Evolutionary conservation across 2,888 invertebrate species (phyloP).

Genomic region (Nomada ferruginata): DNA sequence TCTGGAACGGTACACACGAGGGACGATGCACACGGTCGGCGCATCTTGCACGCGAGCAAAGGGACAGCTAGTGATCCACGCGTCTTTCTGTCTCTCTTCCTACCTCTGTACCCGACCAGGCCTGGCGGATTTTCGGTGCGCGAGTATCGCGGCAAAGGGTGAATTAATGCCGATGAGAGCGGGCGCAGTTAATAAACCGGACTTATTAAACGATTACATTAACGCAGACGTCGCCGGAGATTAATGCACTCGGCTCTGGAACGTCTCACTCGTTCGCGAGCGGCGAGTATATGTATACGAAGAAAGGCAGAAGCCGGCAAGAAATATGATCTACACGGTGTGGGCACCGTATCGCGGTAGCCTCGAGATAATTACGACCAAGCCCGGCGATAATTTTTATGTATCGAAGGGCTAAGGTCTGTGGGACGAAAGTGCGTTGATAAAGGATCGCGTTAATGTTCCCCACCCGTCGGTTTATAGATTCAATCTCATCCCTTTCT

Average conservation of each 20-base stretch:
- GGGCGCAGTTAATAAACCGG: slow-evolving; percentile 77
- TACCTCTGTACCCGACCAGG: neutral
- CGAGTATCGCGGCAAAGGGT: slow-evolving; percentile 59
- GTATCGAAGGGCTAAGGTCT: slow-evolving; percentile 66
- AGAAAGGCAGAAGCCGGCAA: slow-evolving; percentile 72
- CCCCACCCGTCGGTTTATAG: too few species aligned
- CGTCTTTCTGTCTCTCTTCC: neutral
- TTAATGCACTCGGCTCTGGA: slow-evolving; percentile 74
- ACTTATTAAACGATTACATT: slow-evolving; percentile 81
- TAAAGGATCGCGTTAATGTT: slow-evolving; percentile 37
- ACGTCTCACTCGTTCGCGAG: slow-evolving; percentile 71
- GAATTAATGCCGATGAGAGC: slow-evolving; percentile 74
- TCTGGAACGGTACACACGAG: slow-evolving; percentile 21
- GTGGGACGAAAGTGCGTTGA: slow-evolving; percentile 47
- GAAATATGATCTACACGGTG: slow-evolving; percentile 77
- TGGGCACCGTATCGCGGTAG: slow-evolving; percentile 70
- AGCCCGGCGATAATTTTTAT: slow-evolving; percentile 69
- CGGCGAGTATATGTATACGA: slow-evolving; percentile 48
- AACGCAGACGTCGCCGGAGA: slow-evolving; percentile 76
- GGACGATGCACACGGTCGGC: slow-evolving; percentile 23
- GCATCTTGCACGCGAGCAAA: slow-evolving; percentile 53
- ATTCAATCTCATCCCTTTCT: neutral
- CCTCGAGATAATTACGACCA: slow-evolving; percentile 72
- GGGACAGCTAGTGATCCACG: slow-evolving; percentile 13
- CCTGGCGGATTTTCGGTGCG: slow-evolving; percentile 61